A percentile compares a stretch with the other conserved stretches of the same genome.
Evolutionary conservation across 2,888 invertebrate species (phyloP).

Genomic region (Eumerus sabulonum): DNA sequence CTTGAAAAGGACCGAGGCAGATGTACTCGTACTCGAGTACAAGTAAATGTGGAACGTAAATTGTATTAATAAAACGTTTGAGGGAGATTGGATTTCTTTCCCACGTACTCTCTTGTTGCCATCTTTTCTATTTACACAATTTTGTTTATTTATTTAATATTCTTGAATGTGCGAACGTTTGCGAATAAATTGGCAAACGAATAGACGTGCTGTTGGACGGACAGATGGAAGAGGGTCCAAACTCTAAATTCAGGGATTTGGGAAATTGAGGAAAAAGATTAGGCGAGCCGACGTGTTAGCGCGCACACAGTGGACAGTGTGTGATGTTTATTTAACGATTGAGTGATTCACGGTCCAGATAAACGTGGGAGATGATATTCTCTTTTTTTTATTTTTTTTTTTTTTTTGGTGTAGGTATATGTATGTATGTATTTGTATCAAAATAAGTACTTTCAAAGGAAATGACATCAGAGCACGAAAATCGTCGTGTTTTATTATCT

Average conservation of each 20-base stretch:
- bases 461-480: too few relatives aligned
- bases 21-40: constrained; percentile 6
- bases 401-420: too few relatives aligned
- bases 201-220: not conserved
- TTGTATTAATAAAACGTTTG: constrained; percentile 62
- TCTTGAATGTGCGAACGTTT: constrained; percentile 27
- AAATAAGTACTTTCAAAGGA: too few relatives aligned
- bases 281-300: not conserved
- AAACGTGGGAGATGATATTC: too few relatives aligned
- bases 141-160: constrained; percentile 54
- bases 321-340: constrained; percentile 29
- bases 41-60: constrained; percentile 37
- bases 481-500: too few relatives aligned
- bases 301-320: not conserved
- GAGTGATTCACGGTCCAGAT: not conserved
- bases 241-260: constrained; percentile 32
- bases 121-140: constrained; percentile 31
- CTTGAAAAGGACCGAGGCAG: too few relatives aligned
- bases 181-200: constrained; percentile 37
- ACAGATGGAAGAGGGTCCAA: not conserved
- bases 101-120: constrained; percentile 7
- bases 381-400: too few relatives aligned
- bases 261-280: constrained; percentile 15
- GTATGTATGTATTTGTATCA: too few relatives aligned
- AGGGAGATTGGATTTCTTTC: constrained; percentile 30